phyloP scores from a whole-genome alignment of 2,113 vertebrate species.

The Serilophus lunatus region DNA sequence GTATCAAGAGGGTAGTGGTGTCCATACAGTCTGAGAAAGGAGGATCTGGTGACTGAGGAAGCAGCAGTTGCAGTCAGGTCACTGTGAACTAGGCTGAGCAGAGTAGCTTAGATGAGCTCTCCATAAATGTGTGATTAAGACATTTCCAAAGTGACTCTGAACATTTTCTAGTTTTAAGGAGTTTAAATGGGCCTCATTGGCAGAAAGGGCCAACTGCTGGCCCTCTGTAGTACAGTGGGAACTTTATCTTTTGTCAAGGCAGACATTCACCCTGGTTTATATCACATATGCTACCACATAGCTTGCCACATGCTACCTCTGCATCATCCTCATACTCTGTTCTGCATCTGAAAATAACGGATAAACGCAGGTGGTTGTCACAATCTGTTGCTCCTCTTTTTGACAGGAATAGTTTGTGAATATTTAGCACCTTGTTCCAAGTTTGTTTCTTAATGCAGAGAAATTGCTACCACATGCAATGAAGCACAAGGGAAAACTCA shows the following conservation, averaged over 20 bases:
- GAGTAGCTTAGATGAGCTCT: not conserved
- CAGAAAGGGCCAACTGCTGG: not conserved
- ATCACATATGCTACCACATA: not conserved
- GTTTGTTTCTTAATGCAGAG: not conserved
- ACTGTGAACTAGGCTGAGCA: not conserved
- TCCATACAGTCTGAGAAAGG: not conserved
- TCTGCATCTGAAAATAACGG: not conserved
- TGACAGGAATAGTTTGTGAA: not conserved
- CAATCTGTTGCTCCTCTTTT: not conserved
- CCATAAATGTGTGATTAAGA: not conserved
- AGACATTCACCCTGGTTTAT: not conserved
- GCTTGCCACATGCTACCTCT: not conserved
- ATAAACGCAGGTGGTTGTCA: not conserved
- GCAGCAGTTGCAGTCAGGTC: not conserved
- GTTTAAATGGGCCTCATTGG: not conserved
- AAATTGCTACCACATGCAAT: not conserved
- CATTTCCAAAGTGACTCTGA: not conserved
- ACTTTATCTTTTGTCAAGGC: not conserved
- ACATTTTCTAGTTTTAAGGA: not conserved
- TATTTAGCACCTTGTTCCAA: not conserved
- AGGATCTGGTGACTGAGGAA: not conserved
- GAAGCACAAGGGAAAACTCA: not conserved
- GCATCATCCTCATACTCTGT: not conserved
- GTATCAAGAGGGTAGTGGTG: not conserved
- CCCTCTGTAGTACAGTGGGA: not conserved